Evolutionary conservation across 1,140 invertebrate genomes (phyloP).

Genomic region (Schmidtea mediterranea): DNA sequence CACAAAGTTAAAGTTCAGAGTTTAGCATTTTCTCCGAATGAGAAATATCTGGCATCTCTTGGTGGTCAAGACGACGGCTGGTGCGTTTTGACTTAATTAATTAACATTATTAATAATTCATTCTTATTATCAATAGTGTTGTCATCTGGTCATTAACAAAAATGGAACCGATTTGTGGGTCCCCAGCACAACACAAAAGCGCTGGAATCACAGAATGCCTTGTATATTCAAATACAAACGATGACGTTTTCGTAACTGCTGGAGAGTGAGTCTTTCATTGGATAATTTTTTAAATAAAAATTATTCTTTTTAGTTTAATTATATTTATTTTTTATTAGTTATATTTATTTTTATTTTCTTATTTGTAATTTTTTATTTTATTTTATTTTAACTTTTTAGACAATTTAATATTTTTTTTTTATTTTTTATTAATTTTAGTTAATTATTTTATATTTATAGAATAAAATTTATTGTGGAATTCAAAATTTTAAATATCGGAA

Average conservation of each 20-base stretch:
- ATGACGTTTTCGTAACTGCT: constrained; percentile 25
- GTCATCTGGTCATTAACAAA: constrained; percentile 24
- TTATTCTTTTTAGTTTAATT: background rate
- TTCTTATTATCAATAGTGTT: constrained; percentile 15
- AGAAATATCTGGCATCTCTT: constrained; percentile 48
- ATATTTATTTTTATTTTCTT: background rate
- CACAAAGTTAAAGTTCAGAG: constrained; percentile 59
- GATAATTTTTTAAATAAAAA: background rate
- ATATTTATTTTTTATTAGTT: background rate
- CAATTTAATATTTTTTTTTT: background rate
- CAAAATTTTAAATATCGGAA: no score
- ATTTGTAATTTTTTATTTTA: background rate
- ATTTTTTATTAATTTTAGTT: no score
- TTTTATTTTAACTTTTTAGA: background rate
- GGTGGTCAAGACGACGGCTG: constrained; percentile 62
- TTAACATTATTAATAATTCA: background rate
- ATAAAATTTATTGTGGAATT: no score
- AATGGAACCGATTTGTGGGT: constrained; percentile 25
- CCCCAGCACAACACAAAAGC: constrained; percentile 24
- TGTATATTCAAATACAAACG: constrained; percentile 17
- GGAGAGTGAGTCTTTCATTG: constrained; percentile 20
- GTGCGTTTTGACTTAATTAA: constrained; percentile 20
- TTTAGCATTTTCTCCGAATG: constrained; percentile 47
- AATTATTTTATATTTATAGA: no score
- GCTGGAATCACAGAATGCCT: constrained; percentile 24